Base-by-base conservation (phyloP, 2,888 invertebrate genomes). In the Cephus spinipes region DNA sequence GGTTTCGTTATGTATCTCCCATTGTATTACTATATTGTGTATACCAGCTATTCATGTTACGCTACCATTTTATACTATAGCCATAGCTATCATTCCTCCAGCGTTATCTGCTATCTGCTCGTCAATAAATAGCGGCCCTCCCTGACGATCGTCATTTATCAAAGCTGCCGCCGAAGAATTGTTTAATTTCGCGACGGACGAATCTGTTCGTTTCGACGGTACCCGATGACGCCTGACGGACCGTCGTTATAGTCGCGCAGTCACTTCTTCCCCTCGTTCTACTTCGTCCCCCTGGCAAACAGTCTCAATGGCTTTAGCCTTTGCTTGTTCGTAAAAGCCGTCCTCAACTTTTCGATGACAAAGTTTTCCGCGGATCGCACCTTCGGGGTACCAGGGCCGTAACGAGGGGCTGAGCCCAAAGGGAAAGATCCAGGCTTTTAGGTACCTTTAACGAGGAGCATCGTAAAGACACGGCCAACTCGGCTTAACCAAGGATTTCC, bases 71-170 rank as follows among this genome's bases (percentile, higher is more conserved):
- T 23, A 55, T 55, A 9, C 55, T 23, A 23, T 55, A 23, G 74
- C 76, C 36, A 71, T 77, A 75, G 79, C 84, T 79, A 40, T 32
- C 74, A 36, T 73, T 79, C 78, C 81, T 77, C 76, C 79, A 80
- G 80, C 79, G 84, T 80, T 85, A 87, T 88, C 87, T 84, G 79
- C 83, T 83, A 88, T 88, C 87, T 86, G 82, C 84, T 82, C 84
- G 83, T 80, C 84, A 83, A 85, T 86, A 84, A 87, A 88, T 87
- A 87, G 85, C 84, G 79, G 80, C 80, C 73, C 32, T 36, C 73
- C 76, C 79, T 79, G 76, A 73, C 76, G 73, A 32, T 30, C 69
- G 79, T 74, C 76, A 75, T 81, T 69, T 68, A 79, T 81, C 77
- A 78, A 55, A 69, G 23, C 77, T 68, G 75, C 78, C 73, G 77